Conservation (phyloP, 2,888 invertebrate genomes). For the Drosophila greeni region DNA sequence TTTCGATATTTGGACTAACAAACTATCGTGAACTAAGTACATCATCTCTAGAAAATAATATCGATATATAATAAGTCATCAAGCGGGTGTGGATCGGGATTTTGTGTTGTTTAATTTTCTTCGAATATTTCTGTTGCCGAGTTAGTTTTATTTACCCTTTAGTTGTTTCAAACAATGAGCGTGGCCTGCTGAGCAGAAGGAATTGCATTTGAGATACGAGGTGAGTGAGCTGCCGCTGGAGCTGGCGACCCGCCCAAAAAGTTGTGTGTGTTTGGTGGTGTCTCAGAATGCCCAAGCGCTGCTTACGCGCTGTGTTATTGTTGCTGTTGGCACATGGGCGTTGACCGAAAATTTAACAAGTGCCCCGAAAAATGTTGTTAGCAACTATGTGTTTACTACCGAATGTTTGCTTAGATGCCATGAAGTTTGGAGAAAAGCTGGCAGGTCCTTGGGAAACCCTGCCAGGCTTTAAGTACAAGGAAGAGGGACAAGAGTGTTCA, state of each 20-base stretch:
- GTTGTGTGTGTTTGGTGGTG: constrained; percentile 50
- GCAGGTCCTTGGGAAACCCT: not conserved
- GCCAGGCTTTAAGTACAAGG: constrained; percentile 11
- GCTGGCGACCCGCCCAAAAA: constrained; percentile 62
- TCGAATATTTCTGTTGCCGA: constrained; percentile 59
- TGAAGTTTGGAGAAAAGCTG: not conserved
- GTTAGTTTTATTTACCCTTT: constrained; percentile 58
- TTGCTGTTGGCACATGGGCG: constrained; percentile 71
- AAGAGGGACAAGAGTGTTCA: not conserved
- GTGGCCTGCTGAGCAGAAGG: constrained; percentile 24
- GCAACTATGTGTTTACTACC: not conserved
- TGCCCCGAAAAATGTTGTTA: not conserved
- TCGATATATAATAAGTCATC: constrained; percentile 66
- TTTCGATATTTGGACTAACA: no score
- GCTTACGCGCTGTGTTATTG: constrained; percentile 64
- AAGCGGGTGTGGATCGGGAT: constrained; percentile 61
- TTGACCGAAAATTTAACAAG: constrained; percentile 67
- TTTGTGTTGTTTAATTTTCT: constrained; percentile 57
- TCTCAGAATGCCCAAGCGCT: constrained; percentile 53
- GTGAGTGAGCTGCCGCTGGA: constrained; percentile 39
- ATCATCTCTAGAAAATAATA: no score
- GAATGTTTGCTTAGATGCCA: not conserved
- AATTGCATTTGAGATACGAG: constrained; percentile 31
- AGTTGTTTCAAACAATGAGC: constrained; percentile 58
- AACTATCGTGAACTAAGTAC: no score